Conservation (phyloP, 2,888 invertebrate genomes). For the Synanthedon myopaeformis region DNA sequence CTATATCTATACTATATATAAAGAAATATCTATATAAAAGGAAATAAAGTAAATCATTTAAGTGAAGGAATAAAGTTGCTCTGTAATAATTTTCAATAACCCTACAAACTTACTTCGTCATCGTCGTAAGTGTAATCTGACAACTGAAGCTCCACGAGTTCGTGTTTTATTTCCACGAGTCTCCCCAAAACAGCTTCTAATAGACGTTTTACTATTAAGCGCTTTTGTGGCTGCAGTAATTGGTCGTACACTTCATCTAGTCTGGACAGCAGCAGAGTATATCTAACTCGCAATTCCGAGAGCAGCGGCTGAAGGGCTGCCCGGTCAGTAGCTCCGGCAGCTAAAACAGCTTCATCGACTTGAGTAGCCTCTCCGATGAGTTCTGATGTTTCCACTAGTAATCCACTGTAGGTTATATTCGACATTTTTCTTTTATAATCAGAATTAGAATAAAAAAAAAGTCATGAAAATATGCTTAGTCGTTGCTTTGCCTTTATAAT, state of each 20-base stretch:
- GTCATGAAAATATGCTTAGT: neutral
- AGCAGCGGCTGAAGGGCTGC: slow-evolving; percentile 71
- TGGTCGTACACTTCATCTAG: slow-evolving; percentile 89
- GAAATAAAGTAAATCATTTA: too few species aligned
- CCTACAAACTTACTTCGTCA: slow-evolving; percentile 47
- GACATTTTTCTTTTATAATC: slow-evolving; percentile 69
- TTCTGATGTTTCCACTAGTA: slow-evolving; percentile 73
- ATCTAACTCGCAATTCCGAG: slow-evolving; percentile 82
- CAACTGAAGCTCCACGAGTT: slow-evolving; percentile 86
- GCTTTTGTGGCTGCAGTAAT: slow-evolving; percentile 92
- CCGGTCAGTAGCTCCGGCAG: slow-evolving; percentile 71
- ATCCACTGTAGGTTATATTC: slow-evolving; percentile 76
- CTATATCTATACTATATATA: too few species aligned
- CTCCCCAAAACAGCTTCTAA: slow-evolving; percentile 85
- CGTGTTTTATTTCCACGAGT: slow-evolving; percentile 87
- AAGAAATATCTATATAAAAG: too few species aligned
- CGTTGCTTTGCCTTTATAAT: too few species aligned
- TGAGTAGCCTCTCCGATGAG: slow-evolving; percentile 70
- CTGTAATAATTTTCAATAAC: too few species aligned
- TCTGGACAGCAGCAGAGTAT: slow-evolving; percentile 80
- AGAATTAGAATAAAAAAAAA: too few species aligned
- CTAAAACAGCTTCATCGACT: slow-evolving; percentile 72
- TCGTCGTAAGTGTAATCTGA: slow-evolving; percentile 91
- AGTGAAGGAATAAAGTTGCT: too few species aligned
- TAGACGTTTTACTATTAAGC: slow-evolving; percentile 79